Base-by-base conservation (phyloP, 2,888 invertebrate genomes). In the Andrena bucephala region DNA sequence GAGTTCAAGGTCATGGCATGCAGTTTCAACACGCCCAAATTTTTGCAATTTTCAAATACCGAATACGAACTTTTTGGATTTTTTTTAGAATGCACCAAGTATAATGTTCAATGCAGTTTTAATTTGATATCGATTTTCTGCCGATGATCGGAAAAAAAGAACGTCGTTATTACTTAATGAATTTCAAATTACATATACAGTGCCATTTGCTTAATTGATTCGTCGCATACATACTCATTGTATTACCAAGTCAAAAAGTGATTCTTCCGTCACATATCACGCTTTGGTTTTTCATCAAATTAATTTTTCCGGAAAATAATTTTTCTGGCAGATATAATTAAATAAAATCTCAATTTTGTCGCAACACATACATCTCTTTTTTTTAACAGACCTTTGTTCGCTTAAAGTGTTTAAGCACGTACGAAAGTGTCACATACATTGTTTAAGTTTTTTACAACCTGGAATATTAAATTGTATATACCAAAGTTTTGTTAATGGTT, bases 1-100 rank as follows among this genome's bases (percentile, higher is more conserved):
- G 77, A 69, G 70, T 80, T 76, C 77, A 85, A 77, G 77, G 75
- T 80, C 73, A 48, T 48, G 31, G 5, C 29, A 8, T 63, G 13
- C n/a, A 66, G 65, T 69, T 71, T 33, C 27, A 50, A 1, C 10
- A 16, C 36, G 50, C 60, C 52, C 13, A 65, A 65, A 68, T 24
- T 8, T 72, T 71, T 27, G 10, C 16, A 24, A 10, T 54, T 13
- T 54, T 27, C 60, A 33, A 42, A 52, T 60, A 36, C 54, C 31
- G 16, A 24, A 4, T 3, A 10, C n/a, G 6, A 70, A 52, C 2
- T 70, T 52, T 33, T 1, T 27, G 0, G 8, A 27, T 62, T 7
- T 24, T 16, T 10, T 3, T n/a, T 57, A 2, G 6, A 57, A 20
- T 29, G 29, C 13, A 57, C 6, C 24, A 52, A 10, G 24, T 29